phyloP scores from a whole-genome alignment of 2,797 vertebrate genomes.

The Ctenopoma kingsleyae region DNA sequence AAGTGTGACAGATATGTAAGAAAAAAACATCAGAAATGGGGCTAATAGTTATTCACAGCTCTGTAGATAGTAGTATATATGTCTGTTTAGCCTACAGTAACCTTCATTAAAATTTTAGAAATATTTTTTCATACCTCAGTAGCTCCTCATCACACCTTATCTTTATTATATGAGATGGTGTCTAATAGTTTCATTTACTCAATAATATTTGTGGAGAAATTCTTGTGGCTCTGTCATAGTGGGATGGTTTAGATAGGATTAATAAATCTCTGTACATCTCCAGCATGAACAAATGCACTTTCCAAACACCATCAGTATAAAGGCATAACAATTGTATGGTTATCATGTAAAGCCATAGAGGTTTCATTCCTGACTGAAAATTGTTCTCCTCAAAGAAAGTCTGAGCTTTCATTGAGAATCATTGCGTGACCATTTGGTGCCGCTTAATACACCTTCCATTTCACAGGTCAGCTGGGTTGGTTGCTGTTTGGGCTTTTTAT shows the following conservation, averaged over 20 bases:
- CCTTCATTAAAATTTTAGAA: not conserved
- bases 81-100: not conserved
- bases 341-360: too few relatives aligned
- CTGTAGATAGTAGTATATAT: too few relatives aligned
- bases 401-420: not conserved
- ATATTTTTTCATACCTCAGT: not conserved
- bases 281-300: not conserved
- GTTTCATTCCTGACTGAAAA: not conserved
- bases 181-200: not conserved
- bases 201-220: not conserved
- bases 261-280: not conserved
- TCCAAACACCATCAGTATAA: not conserved
- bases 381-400: not conserved
- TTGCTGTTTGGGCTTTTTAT: slow-evolving; percentile 4
- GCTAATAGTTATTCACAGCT: too few relatives aligned
- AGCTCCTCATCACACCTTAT: not conserved
- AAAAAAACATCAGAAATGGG: too few relatives aligned
- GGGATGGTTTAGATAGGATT: not conserved
- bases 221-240: not conserved
- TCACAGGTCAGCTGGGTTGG: too few relatives aligned
- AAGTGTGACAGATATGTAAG: too few relatives aligned
- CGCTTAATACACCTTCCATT: not conserved
- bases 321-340: too few relatives aligned
- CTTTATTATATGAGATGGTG: not conserved
- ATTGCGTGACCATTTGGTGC: not conserved